Evolutionary conservation across 2,113 vertebrate genomes (phyloP).

Genomic region (Probosciger aterrimus): DNA sequence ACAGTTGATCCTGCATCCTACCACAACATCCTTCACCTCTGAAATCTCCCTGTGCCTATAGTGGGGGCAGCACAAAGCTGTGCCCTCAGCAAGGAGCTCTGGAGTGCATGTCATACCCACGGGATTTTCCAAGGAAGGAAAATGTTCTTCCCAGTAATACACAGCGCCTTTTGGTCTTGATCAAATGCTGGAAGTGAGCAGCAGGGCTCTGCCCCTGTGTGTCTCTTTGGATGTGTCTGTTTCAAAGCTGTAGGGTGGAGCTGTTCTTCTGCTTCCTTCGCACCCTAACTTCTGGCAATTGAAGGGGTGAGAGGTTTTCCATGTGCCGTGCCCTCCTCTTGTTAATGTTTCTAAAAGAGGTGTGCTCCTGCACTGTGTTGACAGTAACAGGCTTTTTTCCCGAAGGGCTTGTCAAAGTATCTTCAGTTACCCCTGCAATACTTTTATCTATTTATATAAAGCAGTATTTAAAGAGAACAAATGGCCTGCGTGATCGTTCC

Average conservation of each 20-base stretch:
- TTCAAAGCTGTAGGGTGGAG: background rate
- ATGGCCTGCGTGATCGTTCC: background rate
- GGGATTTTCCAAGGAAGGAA: background rate
- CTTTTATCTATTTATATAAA: background rate
- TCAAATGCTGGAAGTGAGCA: background rate
- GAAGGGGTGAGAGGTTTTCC: background rate
- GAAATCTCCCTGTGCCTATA: background rate
- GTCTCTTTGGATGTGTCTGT: background rate
- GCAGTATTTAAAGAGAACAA: conserved; percentile 1
- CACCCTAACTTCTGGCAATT: accelerated
- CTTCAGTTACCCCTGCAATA: background rate
- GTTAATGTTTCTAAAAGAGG: background rate
- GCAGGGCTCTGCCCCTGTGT: accelerated
- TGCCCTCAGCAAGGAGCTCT: background rate
- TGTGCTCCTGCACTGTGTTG: accelerated
- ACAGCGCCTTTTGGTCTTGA: background rate
- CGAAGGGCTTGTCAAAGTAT: background rate
- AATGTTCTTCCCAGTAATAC: accelerated
- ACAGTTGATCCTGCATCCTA: accelerated
- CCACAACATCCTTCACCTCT: background rate
- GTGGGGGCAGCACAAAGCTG: background rate
- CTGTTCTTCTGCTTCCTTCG: background rate
- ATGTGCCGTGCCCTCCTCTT: background rate
- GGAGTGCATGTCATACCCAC: accelerated
- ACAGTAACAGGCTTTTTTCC: background rate